A percentile compares a stretch with the other conserved stretches of the same genome.
Conservation (phyloP, 2,113 vertebrate genomes). For the Rhagologus leucostigma region DNA sequence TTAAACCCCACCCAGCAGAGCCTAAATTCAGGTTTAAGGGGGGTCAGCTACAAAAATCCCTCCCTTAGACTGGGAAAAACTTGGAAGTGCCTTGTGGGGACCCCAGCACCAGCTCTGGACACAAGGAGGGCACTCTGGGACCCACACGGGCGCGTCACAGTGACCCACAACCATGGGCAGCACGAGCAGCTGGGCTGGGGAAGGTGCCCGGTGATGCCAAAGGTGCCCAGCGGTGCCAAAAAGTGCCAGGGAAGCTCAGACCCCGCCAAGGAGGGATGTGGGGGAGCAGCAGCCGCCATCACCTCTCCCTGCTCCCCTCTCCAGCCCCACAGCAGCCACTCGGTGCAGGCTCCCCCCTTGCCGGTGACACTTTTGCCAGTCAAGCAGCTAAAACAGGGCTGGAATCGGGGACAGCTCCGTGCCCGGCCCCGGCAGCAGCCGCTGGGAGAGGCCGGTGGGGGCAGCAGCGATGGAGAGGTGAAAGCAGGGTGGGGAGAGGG, state of each 20-base stretch:
- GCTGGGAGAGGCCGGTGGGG: neutral
- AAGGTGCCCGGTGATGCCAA: neutral
- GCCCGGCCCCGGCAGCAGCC: neutral
- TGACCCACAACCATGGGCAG: fast-evolving
- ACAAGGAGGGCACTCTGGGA: neutral
- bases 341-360: neutral
- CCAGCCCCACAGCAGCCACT: neutral
- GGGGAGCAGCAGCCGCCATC: neutral
- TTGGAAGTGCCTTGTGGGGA: fast-evolving
- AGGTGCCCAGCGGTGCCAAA: neutral
- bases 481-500: neutral
- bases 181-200: neutral
- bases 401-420: neutral
- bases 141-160: fast-evolving
- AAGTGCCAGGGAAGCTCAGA: neutral
- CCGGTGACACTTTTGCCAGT: neutral
- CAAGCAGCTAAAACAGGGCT: neutral
- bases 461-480: neutral
- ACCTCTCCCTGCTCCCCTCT: neutral
- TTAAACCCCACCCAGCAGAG: neutral
- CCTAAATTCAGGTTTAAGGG: neutral
- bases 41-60: neutral
- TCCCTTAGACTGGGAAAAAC: neutral
- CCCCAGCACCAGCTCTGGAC: neutral
- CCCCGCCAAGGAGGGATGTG: fast-evolving